These are phyloP conservation scores for Eulemur coronatus DNA, from an alignment of 2,797 vertebrate species.

Conservation along the genomic window DNA sequence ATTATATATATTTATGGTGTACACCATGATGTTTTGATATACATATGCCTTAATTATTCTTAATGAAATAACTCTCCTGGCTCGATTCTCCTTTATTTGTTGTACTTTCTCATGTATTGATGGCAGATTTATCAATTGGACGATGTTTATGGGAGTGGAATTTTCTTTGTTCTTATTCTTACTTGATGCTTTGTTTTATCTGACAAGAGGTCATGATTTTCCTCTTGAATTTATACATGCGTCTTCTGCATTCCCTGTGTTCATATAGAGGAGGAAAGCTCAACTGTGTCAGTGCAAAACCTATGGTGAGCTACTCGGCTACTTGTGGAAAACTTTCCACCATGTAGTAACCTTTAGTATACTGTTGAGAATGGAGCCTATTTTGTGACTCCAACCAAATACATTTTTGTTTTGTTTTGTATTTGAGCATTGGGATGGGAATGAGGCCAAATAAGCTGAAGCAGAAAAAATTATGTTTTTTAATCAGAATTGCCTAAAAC, in stretches of 20 bases:
- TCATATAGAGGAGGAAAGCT: background rate
- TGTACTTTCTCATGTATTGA: background rate
- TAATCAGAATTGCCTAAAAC: slow-evolving; percentile 32
- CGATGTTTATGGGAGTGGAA: background rate
- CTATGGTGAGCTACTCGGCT: background rate
- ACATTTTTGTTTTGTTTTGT: background rate
- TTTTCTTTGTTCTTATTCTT: background rate
- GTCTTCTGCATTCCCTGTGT: background rate
- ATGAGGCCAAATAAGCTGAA: background rate
- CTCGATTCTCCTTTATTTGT: background rate
- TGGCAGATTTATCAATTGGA: background rate
- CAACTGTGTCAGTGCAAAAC: background rate
- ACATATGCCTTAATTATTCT: background rate
- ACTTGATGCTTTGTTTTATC: background rate
- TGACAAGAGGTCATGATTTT: background rate
- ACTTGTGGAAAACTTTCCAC: background rate
- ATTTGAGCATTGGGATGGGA: background rate
- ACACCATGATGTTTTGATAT: background rate
- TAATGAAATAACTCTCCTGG: background rate
- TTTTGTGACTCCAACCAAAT: background rate
- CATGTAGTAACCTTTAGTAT: background rate
- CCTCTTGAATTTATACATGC: background rate
- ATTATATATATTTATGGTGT: background rate
- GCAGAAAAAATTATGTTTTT: background rate
- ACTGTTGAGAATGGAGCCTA: background rate